Evolutionary conservation across 92 coral and sea anemone genomes (phyloP), one percentile per base, ranked within the genome.

Genomic region (Virgularia gustaviana): DNA sequence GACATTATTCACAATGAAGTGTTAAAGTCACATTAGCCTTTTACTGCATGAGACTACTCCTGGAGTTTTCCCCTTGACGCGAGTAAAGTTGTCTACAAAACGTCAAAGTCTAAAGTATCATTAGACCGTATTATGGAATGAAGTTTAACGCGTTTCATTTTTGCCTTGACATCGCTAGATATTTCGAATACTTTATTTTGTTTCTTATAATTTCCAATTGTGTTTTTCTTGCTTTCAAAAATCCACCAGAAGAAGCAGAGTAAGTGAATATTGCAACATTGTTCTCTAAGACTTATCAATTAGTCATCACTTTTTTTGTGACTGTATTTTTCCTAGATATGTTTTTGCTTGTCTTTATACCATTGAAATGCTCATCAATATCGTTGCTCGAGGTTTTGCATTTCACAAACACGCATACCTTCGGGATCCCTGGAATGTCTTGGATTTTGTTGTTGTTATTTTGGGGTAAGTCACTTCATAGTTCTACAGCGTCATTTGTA

Each of bases 171-270:
- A 38, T 38, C 35, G 32, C 12, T 41, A 88, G 83, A 85, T 88
- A 89, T 89, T 91, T 91, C 78, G 97, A 91, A 72, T 33, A 86
- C 59, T 91, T 91, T 74, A 64, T 91, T 27, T 70, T 91, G 27
- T 75, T 91, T 12, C 89, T 95, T 22, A 91, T 91, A 67, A 42
- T 91, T 24, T 85, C 90, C 58, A 91, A 91, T 79, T 91, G 97
- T 49, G 88, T 86, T 10, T 91, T 91, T 63, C 78, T 91, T 60
- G 97, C 97, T 24, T 44, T 91, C 78, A 86, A 95, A 9, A 64
- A 86, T 27, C 96, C 97, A 0, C 97, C 97, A 2, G 97, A 91
- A 76, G 88, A 91, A 55, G 86, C 97, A 22, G 97, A 91, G 97
- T 91, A 63, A 91, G 97, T 86, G 39, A 28, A 1, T 0, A 36